Evolutionary conservation across 2,888 invertebrate species (phyloP).

Genomic region (Deroplatys truncata): DNA sequence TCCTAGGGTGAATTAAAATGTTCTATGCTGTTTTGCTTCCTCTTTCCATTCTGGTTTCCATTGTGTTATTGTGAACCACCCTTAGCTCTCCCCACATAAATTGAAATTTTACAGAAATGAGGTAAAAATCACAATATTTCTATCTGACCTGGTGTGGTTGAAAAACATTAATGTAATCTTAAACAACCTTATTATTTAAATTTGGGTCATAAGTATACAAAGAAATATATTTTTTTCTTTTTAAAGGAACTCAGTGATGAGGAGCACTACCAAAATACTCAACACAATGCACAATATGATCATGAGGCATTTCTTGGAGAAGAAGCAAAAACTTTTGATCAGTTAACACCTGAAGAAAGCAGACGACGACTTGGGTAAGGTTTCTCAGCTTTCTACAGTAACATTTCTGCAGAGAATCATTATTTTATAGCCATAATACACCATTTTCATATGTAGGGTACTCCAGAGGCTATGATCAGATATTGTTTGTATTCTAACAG

Average conservation of each 20-base stretch:
- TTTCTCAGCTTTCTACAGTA: background rate
- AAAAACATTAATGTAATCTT: too few species aligned
- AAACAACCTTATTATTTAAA: too few species aligned
- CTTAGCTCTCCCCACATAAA: too few species aligned
- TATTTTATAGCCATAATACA: background rate
- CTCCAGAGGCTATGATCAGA: background rate
- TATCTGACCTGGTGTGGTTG: too few species aligned
- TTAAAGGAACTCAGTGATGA: conserved; percentile 66
- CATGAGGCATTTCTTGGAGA: conserved; percentile 97
- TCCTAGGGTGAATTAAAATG: too few species aligned
- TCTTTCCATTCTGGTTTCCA: too few species aligned
- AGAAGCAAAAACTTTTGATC: conserved; percentile 91
- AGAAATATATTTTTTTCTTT: background rate
- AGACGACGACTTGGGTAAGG: conserved; percentile 74
- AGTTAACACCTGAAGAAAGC: conserved; percentile 92
- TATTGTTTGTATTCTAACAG: too few species aligned
- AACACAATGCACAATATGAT: conserved; percentile 88
- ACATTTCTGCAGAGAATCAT: background rate
- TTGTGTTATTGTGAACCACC: too few species aligned
- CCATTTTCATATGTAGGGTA: background rate
- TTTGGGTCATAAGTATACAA: too few species aligned
- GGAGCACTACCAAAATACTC: conserved; percentile 74
- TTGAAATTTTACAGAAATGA: too few species aligned
- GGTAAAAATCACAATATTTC: too few species aligned
- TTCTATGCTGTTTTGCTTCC: too few species aligned